Conservation (phyloP, 2,888 invertebrate genomes). For the Hyposoter didymator region DNA sequence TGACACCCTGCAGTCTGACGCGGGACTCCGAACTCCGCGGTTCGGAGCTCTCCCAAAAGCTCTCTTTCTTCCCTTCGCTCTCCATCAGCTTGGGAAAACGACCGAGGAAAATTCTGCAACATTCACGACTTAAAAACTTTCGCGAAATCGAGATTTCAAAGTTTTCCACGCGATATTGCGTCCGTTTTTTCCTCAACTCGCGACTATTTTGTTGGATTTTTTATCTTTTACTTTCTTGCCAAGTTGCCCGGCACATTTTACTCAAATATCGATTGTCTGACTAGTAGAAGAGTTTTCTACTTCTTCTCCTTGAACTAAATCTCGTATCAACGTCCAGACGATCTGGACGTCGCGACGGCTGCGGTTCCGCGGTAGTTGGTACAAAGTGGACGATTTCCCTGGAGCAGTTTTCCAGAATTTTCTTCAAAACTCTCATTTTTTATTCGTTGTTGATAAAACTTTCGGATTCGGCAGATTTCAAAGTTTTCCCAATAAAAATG, state of each 20-base stretch:
- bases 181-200: not conserved
- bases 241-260: constrained; percentile 15
- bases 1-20: constrained; percentile 84
- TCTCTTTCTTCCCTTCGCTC: constrained; percentile 14
- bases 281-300: constrained; percentile 51
- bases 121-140: constrained; percentile 18
- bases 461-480: not conserved
- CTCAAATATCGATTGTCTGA: constrained; percentile 64
- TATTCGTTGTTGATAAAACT: not conserved
- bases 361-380: constrained; percentile 7
- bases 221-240: not conserved
- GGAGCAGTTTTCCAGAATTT: not conserved
- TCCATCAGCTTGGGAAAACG: constrained; percentile 2
- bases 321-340: constrained; percentile 12
- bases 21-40: constrained; percentile 79
- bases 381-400: constrained; percentile 16
- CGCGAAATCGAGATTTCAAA: constrained; percentile 8
- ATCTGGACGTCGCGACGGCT: constrained; percentile 24
- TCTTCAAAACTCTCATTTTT: not conserved
- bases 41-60: constrained; percentile 57
- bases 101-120: constrained; percentile 31
- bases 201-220: not conserved
- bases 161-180: constrained; percentile 20
- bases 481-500: not conserved
- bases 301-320: constrained; percentile 35